Base-by-base conservation (phyloP, 2,888 invertebrate species). In the Geotrupes spiniger region DNA sequence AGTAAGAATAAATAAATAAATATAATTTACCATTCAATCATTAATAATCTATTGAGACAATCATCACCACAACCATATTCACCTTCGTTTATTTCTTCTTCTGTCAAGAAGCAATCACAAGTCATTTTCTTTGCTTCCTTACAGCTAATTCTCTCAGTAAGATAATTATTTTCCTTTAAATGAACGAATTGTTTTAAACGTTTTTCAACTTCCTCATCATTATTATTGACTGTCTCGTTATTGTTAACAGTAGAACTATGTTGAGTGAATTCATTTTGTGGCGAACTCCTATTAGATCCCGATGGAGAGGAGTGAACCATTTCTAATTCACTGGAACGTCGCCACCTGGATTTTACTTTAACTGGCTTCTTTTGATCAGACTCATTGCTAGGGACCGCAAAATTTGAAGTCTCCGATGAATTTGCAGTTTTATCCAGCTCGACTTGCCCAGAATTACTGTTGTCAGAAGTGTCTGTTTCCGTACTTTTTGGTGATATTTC, bases 31-130 rank as follows among this genome's bases (percentile, higher is more conserved):
- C 94, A 98, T 81, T 98, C 98, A 68, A 98, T 96, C 89, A 96
- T 92, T n/a, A 98, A 83, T 69, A 97, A 80, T 66, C 96, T 84
- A 77, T 98, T 98, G 26, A 98, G 81, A 73, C 98, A 98, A 74
- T 96, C 94, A 66, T 94, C 93, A 0, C 93, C 95, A 71, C 98
- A 98, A 6, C 93, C 94, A 52, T 83, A 72, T 65, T 91, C 89
- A 0, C 92, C 93, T 48, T 86, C 77, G 31, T 82, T 82, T 55
- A 90, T 79, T 67, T 97, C 97, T 60, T 95, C 95, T 67, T 87
- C 84, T 44, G 90, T 89, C 57, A 95, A 79, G 65, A 90, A 89
- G 72, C 97, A 98, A 73, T 97, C 97, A 73, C 97, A 97, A 21
- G 87, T 83, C 96, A 97, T 96, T 61, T 91, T 84, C 59, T 89